phyloP scores from a whole-genome alignment of 2,797 vertebrate genomes.

The Podargus strigoides region DNA sequence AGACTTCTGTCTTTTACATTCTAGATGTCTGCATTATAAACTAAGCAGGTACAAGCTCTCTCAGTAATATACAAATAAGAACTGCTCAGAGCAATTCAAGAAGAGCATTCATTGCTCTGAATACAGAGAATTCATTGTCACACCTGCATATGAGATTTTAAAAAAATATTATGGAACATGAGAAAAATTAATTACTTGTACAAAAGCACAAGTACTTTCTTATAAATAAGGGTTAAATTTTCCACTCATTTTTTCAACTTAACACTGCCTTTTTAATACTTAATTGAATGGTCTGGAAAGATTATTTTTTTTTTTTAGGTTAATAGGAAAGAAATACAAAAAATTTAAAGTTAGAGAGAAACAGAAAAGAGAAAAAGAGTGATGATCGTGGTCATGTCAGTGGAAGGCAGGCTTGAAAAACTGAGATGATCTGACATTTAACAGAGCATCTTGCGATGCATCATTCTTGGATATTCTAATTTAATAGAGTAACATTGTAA shows the following conservation, averaged over 20 bases:
- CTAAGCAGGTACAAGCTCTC: neutral
- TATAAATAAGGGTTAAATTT: neutral
- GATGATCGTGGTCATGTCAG: neutral
- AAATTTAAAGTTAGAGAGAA: neutral
- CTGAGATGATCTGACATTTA: neutral
- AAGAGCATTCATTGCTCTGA: too few species aligned
- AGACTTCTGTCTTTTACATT: neutral
- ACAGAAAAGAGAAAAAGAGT: neutral
- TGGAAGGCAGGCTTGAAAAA: neutral
- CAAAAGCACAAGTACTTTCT: neutral
- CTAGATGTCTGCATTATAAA: neutral
- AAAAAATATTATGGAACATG: neutral
- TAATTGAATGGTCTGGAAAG: neutral
- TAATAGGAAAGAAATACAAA: neutral
- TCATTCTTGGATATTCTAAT: neutral
- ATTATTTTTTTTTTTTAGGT: neutral
- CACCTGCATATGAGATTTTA: neutral
- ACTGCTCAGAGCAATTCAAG: neutral
- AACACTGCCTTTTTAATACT: neutral
- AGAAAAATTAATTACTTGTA: neutral
- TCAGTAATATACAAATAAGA: neutral
- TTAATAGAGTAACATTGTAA: neutral
- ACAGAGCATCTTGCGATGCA: neutral
- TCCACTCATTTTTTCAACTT: neutral
- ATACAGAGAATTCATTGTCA: too few species aligned